Evolutionary conservation across 2,888 invertebrate genomes (phyloP), one percentile per base, ranked within the genome.

Genomic region (Ectemnius cavifrons): DNA sequence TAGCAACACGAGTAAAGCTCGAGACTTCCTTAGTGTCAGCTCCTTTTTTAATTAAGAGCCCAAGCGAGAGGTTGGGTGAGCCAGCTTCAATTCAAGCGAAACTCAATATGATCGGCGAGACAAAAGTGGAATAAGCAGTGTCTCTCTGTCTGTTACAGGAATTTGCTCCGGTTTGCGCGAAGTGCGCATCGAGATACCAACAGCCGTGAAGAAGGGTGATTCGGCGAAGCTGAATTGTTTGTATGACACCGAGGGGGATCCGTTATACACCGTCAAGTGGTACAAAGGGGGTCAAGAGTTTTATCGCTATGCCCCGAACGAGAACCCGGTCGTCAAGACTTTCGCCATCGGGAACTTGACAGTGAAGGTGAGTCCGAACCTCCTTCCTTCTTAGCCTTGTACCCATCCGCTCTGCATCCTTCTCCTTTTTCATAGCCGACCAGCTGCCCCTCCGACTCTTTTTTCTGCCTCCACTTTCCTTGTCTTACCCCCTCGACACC

Each of bases 231-330:
- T 91, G 76, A 88, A 88, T 77, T 91, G 90, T 78, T 88, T 86
- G 86, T 90, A 90, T 74, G 89, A 90, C 83, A 89, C 87, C 78
- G 90, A 90, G 82, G 89, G 87, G 47, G 90, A 89, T 75, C 87
- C 84, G 60, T 80, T 91, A 60, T 90, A 91, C 79, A 84, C 88
- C 73, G 91, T 91, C 81, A 90, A 91, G 84, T 91, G 91, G 91
- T 91, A 91, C 85, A 91, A 90, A 85, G 87, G 85, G 73, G 85
- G 85, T 70, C 86, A 86, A 68, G 90, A 90, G 83, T 91, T 91
- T 85, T 91, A 90, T 86, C 89, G 90, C 73, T 91, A 88, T 73
- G 88, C 89, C 56, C 90, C 90, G 63, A 88, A 86, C 75, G 90
- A 89, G 77, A 86, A 71, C 68, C 90, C 90, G 70, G 80, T 86